Evolutionary conservation across 2,888 invertebrate species (phyloP), one percentile per base, ranked within the genome.

Genomic region (Charanyca ferruginea): DNA sequence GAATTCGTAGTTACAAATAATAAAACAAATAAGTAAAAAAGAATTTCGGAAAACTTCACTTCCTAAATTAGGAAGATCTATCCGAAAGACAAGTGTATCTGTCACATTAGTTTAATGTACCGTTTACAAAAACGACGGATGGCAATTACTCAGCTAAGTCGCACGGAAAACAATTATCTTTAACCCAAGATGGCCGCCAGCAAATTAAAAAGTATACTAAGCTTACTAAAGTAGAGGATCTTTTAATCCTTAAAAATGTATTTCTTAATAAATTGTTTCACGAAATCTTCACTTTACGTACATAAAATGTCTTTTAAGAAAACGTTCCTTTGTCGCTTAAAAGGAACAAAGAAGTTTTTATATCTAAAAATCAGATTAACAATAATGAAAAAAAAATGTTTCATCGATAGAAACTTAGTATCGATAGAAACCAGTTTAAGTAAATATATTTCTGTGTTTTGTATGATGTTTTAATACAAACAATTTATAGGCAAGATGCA

Each of bases 121-220:
- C 65, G 84, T 84, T 85, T 84, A 81, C 51, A 73, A 73, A 80
- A 84, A 79, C 79, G 83, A 75, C 80, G 80, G 76, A 66, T 80
- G 63, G 81, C 83, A 85, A 89, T 90, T 87, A 89, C 84, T 65
- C 69, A 53, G 76, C 73, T 76, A 83, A 88, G 83, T 87, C 84
- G 82, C 66, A 75, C 85, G 85, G 86, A 89, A 90, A 89, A 89
- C 89, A 89, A 89, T 89, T 85, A 85, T 85, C 74, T 71, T 76
- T 74, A 69, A 66, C 11, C 35, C 42, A 67, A 81, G 73, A 85
- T 79, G 81, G 77, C 73, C n/a, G 22, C 73, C 62, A 68, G 79
- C 67, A 87, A 85, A 87, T 87, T 84, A 84, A 87, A 70, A 86
- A 85, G 68, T 81, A 81, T 74, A 59, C 55, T 62, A 49, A 71